Base-by-base conservation (phyloP, 2,113 vertebrate species). In the Petroica traversi region DNA sequence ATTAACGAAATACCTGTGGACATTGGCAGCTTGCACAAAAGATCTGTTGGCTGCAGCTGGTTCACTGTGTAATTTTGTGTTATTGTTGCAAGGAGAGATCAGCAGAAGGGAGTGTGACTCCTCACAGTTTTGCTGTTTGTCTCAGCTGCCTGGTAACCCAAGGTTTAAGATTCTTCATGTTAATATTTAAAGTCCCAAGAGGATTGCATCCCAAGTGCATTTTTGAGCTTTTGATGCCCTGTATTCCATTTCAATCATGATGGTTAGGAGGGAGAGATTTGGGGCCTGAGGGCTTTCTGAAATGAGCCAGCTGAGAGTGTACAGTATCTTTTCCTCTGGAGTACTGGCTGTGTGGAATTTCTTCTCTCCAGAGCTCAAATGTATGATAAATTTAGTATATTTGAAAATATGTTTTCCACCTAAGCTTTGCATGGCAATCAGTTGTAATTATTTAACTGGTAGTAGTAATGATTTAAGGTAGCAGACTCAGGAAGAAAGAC, bases 281-380 rank as follows among this genome's bases (percentile, higher is more conserved):
- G 14, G 24, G 69, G 57, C 95, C 94, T 92, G 41, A 89, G 85
- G 89, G 88, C 49, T 80, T 89, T 96, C 57, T 88, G 67, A 86
- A 92, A 89, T 16, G 75, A 91, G 26, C 54, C 82, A 78, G 24
- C 40, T 59, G 63, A 76, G 41, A 55, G 22, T 24, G 16, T 28
- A 43, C 19, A 62, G n/a, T n/a, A 71, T 33, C 28, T 82, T 81
- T 74, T 55, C 33, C 69, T 51, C 79, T 80, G 64, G 89, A 91
- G 64, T 68, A 61, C 51, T 40, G 40, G 5, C 14, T 66, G 12
- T 45, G 16, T 62, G 63, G 41, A 85, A 80, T 62, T 57, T 78
- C n/a, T 62, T 69, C 38, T 13, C 40, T 79, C 51, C 23, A 74
- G 69, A 96, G 41, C 49, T 85, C 66, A 77, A 63, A 89, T 19